Conservation (phyloP, 2,113 vertebrate species). For the Hippotragus niger region DNA sequence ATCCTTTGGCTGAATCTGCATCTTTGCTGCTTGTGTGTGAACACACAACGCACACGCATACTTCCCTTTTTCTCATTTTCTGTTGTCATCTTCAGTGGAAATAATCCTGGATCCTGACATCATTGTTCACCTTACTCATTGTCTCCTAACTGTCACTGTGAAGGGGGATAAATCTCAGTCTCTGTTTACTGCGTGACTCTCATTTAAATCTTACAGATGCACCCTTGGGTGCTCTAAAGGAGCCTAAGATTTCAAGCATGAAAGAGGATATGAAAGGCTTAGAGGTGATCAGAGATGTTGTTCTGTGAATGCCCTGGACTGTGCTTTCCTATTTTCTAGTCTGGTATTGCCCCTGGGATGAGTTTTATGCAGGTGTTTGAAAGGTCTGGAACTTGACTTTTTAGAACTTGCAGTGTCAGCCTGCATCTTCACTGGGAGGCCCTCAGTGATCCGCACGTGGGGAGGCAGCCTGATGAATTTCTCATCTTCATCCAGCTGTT, state of each 20-base stretch:
- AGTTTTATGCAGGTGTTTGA: background rate
- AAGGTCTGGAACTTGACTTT: background rate
- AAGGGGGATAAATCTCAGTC: background rate
- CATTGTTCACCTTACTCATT: background rate
- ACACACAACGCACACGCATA: background rate
- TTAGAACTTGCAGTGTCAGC: background rate
- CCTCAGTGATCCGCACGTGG: background rate
- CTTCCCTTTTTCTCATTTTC: background rate
- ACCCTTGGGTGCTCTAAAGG: background rate
- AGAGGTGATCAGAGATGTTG: background rate
- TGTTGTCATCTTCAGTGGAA: background rate
- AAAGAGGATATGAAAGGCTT: background rate
- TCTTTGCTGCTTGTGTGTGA: background rate
- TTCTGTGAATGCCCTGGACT: background rate
- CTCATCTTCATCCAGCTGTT: conserved; percentile 53
- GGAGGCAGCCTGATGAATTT: conserved; percentile 44
- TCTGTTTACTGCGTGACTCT: background rate
- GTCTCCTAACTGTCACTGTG: background rate
- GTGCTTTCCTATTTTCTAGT: background rate
- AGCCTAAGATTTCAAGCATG: background rate
- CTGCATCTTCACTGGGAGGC: conserved; percentile 16
- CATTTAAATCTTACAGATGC: background rate
- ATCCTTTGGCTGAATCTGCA: rapidly evolving
- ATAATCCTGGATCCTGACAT: background rate
- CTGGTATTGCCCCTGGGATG: background rate